These are phyloP conservation scores for Euproctis similis DNA, from an alignment of 2,888 invertebrate genomes.

Conservation along the genomic window DNA sequence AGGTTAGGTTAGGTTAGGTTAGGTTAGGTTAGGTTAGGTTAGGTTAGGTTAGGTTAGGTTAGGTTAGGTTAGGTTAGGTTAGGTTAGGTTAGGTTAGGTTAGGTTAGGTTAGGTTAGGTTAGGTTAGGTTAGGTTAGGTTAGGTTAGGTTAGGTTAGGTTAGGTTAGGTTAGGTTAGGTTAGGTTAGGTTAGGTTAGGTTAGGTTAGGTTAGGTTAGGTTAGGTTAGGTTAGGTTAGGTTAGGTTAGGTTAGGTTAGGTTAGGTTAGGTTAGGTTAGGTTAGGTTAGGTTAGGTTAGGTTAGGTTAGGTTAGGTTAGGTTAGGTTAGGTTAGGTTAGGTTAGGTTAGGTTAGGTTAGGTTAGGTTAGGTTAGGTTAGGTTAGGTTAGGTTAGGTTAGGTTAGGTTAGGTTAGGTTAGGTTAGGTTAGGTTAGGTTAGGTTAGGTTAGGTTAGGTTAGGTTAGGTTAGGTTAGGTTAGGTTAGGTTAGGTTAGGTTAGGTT, in stretches of 20 bases:
- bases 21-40: slow-evolving; percentile 15
- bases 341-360: slow-evolving; percentile 7
- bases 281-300: slow-evolving; percentile 1
- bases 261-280: not conserved
- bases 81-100: too few relatives aligned
- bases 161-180: slow-evolving; percentile 1
- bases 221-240: slow-evolving; percentile 1
- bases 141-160: not conserved
- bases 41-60: slow-evolving; percentile 10
- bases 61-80: slow-evolving; percentile 1
- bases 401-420: slow-evolving; percentile 7
- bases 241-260: slow-evolving; percentile 1
- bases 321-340: slow-evolving; percentile 1
- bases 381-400: slow-evolving; percentile 13
- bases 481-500: slow-evolving; percentile 5
- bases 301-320: slow-evolving; percentile 1
- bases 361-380: slow-evolving; percentile 5
- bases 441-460: slow-evolving; percentile 5
- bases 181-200: not conserved
- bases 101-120: too few relatives aligned
- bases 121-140: too few relatives aligned
- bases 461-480: slow-evolving; percentile 4
- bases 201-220: not conserved
- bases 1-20: slow-evolving; percentile 14
- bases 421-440: slow-evolving; percentile 6